Percentiles rank a stretch among this genome's conserved stretches.
Conservation (phyloP, 2,888 invertebrate genomes). For the Cerastis leucographa region DNA sequence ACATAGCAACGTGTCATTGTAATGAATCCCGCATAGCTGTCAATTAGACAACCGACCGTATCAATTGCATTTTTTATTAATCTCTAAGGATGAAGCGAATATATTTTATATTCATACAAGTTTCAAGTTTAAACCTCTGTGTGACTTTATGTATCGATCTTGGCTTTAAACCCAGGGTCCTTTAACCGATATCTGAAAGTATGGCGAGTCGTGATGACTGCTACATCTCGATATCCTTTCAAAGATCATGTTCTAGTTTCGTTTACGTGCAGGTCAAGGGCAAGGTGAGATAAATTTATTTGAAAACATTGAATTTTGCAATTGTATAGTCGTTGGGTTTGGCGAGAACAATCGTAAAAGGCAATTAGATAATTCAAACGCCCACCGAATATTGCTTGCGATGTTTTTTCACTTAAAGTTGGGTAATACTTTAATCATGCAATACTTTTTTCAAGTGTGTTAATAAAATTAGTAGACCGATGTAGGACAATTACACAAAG, state of each 20-base stretch:
- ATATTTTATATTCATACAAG: neutral
- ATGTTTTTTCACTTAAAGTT: slow-evolving; percentile 21
- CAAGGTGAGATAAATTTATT: slow-evolving; percentile 59
- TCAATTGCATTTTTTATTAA: slow-evolving; percentile 46
- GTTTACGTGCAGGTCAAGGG: slow-evolving; percentile 61
- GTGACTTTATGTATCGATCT: slow-evolving; percentile 17
- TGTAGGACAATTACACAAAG: neutral
- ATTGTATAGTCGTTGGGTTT: slow-evolving; percentile 37
- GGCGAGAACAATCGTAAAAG: slow-evolving; percentile 55
- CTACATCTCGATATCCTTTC: slow-evolving; percentile 61
- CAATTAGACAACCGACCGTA: slow-evolving; percentile 24
- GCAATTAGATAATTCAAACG: slow-evolving; percentile 56
- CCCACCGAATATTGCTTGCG: slow-evolving; percentile 35
- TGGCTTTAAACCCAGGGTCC: slow-evolving; percentile 58
- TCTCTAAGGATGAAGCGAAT: slow-evolving; percentile 13
- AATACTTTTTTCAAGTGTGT: neutral
- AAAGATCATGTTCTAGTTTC: slow-evolving; percentile 62
- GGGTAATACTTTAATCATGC: slow-evolving; percentile 3
- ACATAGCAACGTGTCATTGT: slow-evolving; percentile 24
- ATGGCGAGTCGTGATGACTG: slow-evolving; percentile 43
- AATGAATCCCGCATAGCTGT: slow-evolving; percentile 56
- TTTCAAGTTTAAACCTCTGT: neutral
- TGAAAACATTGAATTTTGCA: slow-evolving; percentile 57
- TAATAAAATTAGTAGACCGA: slow-evolving; percentile 8
- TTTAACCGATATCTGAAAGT: slow-evolving; percentile 51